A percentile compares a stretch with the other conserved stretches of the same genome.
Conservation (phyloP, 2,888 invertebrate species). For the Dusona sp. region DNA sequence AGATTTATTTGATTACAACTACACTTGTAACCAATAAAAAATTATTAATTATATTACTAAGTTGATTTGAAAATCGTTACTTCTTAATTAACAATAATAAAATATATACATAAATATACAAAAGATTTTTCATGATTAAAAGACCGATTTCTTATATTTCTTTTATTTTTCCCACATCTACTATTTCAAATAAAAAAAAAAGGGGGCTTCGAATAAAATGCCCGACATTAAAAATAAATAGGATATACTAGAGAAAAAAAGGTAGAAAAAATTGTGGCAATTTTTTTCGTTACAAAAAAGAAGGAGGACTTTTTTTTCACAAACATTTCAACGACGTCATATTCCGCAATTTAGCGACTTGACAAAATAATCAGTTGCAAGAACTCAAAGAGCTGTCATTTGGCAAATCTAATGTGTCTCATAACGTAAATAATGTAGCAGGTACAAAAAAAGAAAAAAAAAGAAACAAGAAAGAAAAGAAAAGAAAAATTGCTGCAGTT, state of each 20-base stretch:
- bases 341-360: constrained; percentile 5
- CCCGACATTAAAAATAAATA: not conserved
- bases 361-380: constrained; percentile 36
- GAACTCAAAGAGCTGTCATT: constrained; percentile 30
- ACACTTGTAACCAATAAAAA: too few relatives aligned
- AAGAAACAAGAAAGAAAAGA: not conserved
- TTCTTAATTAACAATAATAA: too few relatives aligned
- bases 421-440: constrained; percentile 29
- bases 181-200: not conserved
- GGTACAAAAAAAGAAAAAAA: not conserved
- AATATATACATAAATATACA: too few relatives aligned
- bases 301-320: not conserved
- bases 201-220: too few relatives aligned
- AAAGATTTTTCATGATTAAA: too few relatives aligned
- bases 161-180: not conserved
- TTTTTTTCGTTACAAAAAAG: not conserved
- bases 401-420: constrained; percentile 22
- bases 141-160: too few relatives aligned
- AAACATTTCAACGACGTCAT: not conserved
- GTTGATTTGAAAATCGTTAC: too few relatives aligned
- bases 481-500: not conserved
- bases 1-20: too few relatives aligned
- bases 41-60: too few relatives aligned
- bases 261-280: not conserved
- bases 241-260: not conserved